Conservation (phyloP, 1,140 invertebrate species). For the Drosophila azteca region DNA sequence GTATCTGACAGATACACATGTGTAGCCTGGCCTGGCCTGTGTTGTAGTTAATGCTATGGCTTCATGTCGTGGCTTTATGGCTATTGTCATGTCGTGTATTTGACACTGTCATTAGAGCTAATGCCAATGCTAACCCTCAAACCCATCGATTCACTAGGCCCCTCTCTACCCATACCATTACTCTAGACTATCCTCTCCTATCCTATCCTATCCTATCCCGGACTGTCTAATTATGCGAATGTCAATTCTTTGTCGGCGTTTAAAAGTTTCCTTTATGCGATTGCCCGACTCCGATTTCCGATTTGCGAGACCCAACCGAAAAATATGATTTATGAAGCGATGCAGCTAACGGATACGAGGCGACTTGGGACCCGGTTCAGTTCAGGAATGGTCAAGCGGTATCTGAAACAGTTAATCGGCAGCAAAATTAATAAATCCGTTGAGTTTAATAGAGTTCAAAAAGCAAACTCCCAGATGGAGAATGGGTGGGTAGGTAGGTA, state of each 20-base stretch:
- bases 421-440: conserved; percentile 80
- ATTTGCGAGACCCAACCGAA: conserved; percentile 53
- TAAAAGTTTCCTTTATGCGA: conserved; percentile 34
- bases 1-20: conserved; percentile 29
- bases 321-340: conserved; percentile 74
- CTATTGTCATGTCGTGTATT: conserved; percentile 52
- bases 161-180: background rate
- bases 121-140: conserved; percentile 28
- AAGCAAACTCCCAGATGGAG: conserved; percentile 30
- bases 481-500: too few relatives aligned
- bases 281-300: conserved; percentile 47
- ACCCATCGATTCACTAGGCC: background rate
- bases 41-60: conserved; percentile 15
- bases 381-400: conserved; percentile 64
- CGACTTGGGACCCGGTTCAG: conserved; percentile 15
- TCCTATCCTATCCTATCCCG: background rate
- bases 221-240: conserved; percentile 52
- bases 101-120: conserved; percentile 52
- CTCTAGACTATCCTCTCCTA: background rate
- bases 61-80: conserved; percentile 23
- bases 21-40: conserved; percentile 7
- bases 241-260: conserved; percentile 54
- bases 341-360: conserved; percentile 65
- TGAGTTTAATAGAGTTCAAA: conserved; percentile 82
- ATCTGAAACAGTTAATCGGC: conserved; percentile 81